Percentiles rank a stretch among this genome's conserved stretches.
These are phyloP conservation scores for Holacanthus passer DNA, from an alignment of 2,113 vertebrate genomes.

Conservation along the genomic window DNA sequence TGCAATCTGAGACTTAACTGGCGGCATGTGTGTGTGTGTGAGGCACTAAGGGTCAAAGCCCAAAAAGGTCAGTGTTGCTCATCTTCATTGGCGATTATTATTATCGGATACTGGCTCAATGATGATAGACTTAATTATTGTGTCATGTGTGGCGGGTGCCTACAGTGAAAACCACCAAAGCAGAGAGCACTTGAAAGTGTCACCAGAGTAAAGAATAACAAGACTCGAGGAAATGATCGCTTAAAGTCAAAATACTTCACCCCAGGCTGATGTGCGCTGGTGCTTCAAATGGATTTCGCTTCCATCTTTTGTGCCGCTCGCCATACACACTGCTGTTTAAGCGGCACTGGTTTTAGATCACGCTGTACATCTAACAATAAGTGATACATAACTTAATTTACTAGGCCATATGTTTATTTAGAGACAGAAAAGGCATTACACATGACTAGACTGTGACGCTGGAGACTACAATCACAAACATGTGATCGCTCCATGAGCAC, in stretches of 20 bases:
- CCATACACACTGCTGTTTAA: background rate
- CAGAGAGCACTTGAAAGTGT: background rate
- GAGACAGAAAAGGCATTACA: background rate
- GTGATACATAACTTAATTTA: conserved; percentile 8
- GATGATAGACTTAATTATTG: too few species aligned
- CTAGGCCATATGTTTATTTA: background rate
- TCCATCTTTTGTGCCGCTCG: background rate
- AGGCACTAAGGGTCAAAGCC: background rate
- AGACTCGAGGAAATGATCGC: background rate
- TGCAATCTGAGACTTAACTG: too few species aligned
- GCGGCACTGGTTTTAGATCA: conserved; percentile 3
- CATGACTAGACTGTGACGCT: background rate
- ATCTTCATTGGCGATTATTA: background rate
- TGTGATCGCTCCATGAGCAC: conserved; percentile 3
- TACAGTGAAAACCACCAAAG: background rate
- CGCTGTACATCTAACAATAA: background rate
- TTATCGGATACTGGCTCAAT: background rate
- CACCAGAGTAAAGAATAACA: conserved; percentile 3
- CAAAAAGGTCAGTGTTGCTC: background rate
- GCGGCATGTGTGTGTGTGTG: too few species aligned
- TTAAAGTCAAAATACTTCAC: conserved; percentile 1
- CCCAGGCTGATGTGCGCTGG: conserved; percentile 2
- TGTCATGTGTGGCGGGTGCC: background rate
- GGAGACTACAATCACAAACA: background rate
- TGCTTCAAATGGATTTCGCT: background rate